phyloP scores from a whole-genome alignment of 2,113 vertebrate genomes.

The Etia nguti region DNA sequence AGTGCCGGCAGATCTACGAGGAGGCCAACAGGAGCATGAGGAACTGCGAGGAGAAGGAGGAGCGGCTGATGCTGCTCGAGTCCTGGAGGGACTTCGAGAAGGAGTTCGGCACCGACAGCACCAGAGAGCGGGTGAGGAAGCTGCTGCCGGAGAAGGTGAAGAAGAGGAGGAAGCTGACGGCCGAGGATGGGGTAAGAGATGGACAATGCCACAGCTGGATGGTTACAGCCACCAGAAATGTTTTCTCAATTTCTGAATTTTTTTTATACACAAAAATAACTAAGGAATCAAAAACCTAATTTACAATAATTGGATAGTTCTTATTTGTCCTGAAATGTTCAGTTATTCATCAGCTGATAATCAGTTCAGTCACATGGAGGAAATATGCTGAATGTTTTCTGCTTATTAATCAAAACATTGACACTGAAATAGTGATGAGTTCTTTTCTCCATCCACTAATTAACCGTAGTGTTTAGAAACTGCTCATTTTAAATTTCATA shows the following conservation, averaged over 20 bases:
- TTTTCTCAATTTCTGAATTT: neutral
- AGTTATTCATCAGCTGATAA: neutral
- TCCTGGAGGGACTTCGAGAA: constrained; percentile 88
- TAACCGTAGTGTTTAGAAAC: neutral
- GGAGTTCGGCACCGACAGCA: constrained; percentile 79
- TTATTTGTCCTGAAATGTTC: neutral
- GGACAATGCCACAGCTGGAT: neutral
- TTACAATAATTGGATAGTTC: neutral
- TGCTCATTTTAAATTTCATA: too few relatives aligned
- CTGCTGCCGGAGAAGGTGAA: constrained; percentile 98
- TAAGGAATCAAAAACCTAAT: neutral
- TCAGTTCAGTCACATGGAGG: neutral
- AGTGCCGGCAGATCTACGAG: constrained; percentile 87
- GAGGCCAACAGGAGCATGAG: constrained; percentile 92
- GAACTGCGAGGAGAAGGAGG: constrained; percentile 95
- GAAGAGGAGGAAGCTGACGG: constrained; percentile 95
- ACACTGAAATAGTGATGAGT: neutral
- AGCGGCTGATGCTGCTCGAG: constrained; percentile 93
- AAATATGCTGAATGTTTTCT: neutral
- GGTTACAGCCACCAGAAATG: neutral
- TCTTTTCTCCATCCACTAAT: neutral
- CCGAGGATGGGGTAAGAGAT: constrained; percentile 91
- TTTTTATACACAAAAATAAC: neutral
- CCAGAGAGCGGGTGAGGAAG: constrained; percentile 82
- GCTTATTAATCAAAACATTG: neutral